Conservation (phyloP, 2,888 invertebrate species). For the Leucoma salicis region DNA sequence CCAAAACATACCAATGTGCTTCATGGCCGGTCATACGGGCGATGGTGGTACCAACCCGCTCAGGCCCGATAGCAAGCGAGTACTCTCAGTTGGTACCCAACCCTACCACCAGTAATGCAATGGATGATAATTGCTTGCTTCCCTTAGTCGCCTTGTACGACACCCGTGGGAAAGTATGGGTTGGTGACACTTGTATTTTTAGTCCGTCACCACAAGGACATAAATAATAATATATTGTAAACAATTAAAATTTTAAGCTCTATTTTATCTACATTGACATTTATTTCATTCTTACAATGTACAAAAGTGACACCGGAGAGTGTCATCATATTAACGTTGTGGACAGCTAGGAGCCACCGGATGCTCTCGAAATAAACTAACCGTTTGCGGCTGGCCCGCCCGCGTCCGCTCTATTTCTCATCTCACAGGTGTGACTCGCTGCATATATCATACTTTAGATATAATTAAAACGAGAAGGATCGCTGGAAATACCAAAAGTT, state of each 20-base stretch:
- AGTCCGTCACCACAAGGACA: background rate
- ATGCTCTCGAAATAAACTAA: conserved; percentile 72
- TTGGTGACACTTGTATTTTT: background rate
- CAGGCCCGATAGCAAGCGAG: no score
- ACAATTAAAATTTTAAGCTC: background rate
- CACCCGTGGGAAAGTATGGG: background rate
- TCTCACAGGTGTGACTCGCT: conserved; percentile 55
- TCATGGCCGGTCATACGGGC: no score
- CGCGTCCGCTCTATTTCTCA: conserved; percentile 17
- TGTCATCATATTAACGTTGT: conserved; percentile 71
- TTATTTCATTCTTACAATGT: conserved; percentile 64
- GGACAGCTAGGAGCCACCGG: conserved; percentile 74
- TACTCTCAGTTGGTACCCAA: no score
- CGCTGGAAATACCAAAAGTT: conserved; percentile 36
- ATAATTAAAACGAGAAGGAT: conserved; percentile 56
- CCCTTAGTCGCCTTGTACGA: background rate
- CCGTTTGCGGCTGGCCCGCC: conserved; percentile 26
- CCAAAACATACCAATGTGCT: no score
- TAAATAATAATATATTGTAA: background rate
- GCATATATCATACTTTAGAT: conserved; percentile 64
- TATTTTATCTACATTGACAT: conserved; percentile 51
- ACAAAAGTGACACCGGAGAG: conserved; percentile 60
- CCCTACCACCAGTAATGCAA: no score
- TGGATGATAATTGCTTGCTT: no score
- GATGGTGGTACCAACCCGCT: no score